A percentile compares a stretch with the other conserved stretches of the same genome.
Conservation (phyloP, 2,113 vertebrate genomes). For the Cryptotis parvus region DNA sequence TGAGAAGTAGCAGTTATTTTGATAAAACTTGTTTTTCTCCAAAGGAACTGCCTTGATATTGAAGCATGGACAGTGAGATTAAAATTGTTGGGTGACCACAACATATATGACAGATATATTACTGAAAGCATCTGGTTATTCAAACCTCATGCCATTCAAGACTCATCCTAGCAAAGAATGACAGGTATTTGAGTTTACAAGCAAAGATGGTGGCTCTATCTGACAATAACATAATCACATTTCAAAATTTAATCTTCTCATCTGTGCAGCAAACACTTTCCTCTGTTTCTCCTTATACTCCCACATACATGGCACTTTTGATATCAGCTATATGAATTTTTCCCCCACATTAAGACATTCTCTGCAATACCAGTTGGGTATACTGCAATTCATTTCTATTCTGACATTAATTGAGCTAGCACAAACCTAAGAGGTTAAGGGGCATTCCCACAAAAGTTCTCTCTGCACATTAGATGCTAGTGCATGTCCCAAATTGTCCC, state of each 20-base stretch:
- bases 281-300: no score
- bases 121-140: conserved; percentile 53
- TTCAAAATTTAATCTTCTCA: neutral
- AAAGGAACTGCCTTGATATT: conserved; percentile 55
- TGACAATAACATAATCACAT: neutral
- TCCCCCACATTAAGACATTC: neutral
- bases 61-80: conserved; percentile 50
- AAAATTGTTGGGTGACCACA: conserved; percentile 1
- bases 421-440: neutral
- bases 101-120: neutral
- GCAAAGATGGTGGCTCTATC: neutral
- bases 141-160: conserved; percentile 42
- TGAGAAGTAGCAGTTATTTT: conserved; percentile 56
- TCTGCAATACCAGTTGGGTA: neutral
- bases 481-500: neutral
- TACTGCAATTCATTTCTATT: neutral
- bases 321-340: neutral
- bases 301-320: neutral
- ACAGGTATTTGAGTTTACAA: conserved; percentile 26
- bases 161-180: conserved; percentile 25
- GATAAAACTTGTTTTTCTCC: conserved; percentile 57
- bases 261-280: neutral
- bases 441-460: neutral
- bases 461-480: neutral
- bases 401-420: neutral